phyloP scores from a whole-genome alignment of 2,113 vertebrate genomes.

The Trochalopteron elliotii region DNA sequence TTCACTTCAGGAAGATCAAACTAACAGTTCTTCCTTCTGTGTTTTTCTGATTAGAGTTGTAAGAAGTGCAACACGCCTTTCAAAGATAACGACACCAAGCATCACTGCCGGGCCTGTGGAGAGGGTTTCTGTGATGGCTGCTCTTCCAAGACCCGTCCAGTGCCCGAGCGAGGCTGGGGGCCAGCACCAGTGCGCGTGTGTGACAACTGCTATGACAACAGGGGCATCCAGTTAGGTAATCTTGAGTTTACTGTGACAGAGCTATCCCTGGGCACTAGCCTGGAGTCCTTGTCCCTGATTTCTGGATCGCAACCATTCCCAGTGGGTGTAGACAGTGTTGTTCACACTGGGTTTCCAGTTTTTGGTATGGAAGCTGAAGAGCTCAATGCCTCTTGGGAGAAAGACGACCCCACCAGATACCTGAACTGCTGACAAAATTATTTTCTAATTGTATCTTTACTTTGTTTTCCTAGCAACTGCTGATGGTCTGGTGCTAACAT shows the following conservation, averaged over 20 bases:
- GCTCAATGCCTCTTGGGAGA: not conserved
- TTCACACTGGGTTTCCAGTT: not conserved
- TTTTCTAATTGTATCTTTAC: not conserved
- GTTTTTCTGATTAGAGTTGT: constrained; percentile 82
- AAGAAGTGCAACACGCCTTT: constrained; percentile 87
- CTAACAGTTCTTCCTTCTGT: constrained; percentile 7
- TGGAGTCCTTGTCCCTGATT: not conserved
- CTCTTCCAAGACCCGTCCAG: constrained; percentile 90
- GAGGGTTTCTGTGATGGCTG: constrained; percentile 96
- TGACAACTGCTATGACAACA: constrained; percentile 89
- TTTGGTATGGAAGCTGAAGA: not conserved
- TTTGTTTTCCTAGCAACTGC: not conserved
- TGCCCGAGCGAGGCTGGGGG: constrained; percentile 97
- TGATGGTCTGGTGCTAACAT: not conserved
- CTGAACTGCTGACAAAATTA: not conserved
- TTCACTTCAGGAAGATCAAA: not conserved
- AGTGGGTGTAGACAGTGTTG: not conserved
- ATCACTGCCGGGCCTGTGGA: constrained; percentile 96
- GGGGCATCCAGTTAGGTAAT: constrained; percentile 84
- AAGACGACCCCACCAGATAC: not conserved
- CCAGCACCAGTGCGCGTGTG: constrained; percentile 91
- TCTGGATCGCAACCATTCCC: not conserved
- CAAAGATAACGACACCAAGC: constrained; percentile 93
- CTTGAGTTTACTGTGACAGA: not conserved
- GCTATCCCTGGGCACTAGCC: not conserved